Evolutionary conservation across 2,888 invertebrate species (phyloP), one percentile per base, ranked within the genome.

Genomic region (Drosophila monieri): DNA sequence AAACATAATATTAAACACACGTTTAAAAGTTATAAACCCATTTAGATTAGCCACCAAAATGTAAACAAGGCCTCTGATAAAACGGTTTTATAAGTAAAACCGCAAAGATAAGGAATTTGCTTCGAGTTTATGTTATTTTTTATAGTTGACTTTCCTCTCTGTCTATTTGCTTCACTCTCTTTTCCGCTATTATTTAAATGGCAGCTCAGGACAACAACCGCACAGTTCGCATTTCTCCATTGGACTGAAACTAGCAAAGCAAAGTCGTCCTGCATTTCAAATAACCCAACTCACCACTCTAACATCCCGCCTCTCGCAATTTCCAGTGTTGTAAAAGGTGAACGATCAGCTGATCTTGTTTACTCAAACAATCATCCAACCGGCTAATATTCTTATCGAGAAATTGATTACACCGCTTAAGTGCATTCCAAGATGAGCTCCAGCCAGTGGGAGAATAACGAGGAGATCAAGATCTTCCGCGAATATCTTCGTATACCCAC

Each of bases 401-500:
- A 14, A 35, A 41, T 46, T 10, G 30, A 53, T 14, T 21, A 4
- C 18, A 43, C 6, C 21, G 21, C n/a, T n/a, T 3, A 43, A 21
- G n/a, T n/a, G n/a, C 32, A 62, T 14, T 43, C 32, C 43, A 72
- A 49, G 35, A 80, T 81, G 80, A 70, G 85, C 60, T 55, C 72
- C 27, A 41, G 72, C 6, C 60, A 76, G 71, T 93, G 92, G 93
- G 91, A 92, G 59, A 90, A 90, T 46, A 92, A 93, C 85, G 92
- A 93, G 84, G 94, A 95, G 74, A 94, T 97, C 62, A 94, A 95
- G 78, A 95, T 95, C 88, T 96, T 98, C 88, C 93, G 95, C 67
- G 95, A 97, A 89, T 98, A 98, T 92, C 92, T 98, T 56, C 93
- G 94, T 81, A 97, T 98, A 85, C 95, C 97, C 9, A 96, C 96